A percentile compares a stretch with the other conserved stretches of the same genome.
These are phyloP conservation scores for Phenganax subtilis DNA, from an alignment of 92 coral and sea anemone species.

Conservation along the genomic window DNA sequence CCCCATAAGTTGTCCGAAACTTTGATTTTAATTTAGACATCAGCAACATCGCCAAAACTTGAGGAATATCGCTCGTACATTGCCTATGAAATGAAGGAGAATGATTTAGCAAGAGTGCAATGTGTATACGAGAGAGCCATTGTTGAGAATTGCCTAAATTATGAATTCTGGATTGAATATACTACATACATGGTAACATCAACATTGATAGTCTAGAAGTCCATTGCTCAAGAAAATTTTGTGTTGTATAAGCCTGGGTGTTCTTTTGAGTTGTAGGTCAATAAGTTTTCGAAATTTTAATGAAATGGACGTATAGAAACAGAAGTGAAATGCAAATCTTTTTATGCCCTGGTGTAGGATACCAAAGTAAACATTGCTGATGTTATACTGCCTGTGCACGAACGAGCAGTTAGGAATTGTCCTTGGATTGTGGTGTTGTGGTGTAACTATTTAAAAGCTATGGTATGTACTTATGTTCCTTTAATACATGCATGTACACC, in stretches of 20 bases:
- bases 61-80: slow-evolving; percentile 72
- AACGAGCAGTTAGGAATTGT: slow-evolving; percentile 90
- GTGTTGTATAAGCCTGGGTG: too few species aligned
- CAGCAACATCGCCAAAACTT: slow-evolving; percentile 63
- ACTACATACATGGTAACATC: slow-evolving; percentile 67
- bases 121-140: slow-evolving; percentile 92
- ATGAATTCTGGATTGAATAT: slow-evolving; percentile 87
- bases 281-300: too few species aligned
- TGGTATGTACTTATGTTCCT: slow-evolving; percentile 48
- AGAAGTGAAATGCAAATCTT: not conserved
- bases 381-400: slow-evolving; percentile 76
- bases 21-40: slow-evolving; percentile 44
- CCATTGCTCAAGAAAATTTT: not conserved
- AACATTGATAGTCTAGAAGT: not conserved
- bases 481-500: not conserved
- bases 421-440: slow-evolving; percentile 89
- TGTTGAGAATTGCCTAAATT: slow-evolving; percentile 82
- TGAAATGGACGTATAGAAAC: too few species aligned
- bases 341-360: slow-evolving; percentile 52
- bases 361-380: slow-evolving; percentile 68
- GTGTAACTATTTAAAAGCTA: slow-evolving; percentile 81
- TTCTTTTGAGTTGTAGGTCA: too few species aligned
- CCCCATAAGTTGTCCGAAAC: not conserved
- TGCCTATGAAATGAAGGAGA: slow-evolving; percentile 72
- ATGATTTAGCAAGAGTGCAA: slow-evolving; percentile 77